These are phyloP conservation scores for Cybosia mesomella DNA, from an alignment of 2,888 invertebrate genomes.

Conservation along the genomic window DNA sequence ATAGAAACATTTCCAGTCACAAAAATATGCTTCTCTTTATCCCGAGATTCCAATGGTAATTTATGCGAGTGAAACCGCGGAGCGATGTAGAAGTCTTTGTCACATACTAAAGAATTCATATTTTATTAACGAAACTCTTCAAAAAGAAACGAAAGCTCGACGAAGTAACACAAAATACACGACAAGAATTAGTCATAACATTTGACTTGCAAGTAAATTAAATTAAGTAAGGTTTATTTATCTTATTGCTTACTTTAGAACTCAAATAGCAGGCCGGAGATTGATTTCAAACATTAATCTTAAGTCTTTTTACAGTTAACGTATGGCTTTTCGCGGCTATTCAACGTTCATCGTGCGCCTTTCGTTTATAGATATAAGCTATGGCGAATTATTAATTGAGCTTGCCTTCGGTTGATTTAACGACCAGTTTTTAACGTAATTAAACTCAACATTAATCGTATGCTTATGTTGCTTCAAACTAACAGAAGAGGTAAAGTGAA, in stretches of 20 bases:
- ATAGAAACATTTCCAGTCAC: too few relatives aligned
- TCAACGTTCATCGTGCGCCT: not conserved
- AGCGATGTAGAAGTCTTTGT: not conserved
- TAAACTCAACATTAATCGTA: not conserved
- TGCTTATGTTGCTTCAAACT: not conserved
- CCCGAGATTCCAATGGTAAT: not conserved
- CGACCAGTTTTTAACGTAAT: not conserved
- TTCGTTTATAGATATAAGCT: conserved; percentile 5
- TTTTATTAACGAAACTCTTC: conserved; percentile 24
- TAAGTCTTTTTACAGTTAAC: conserved; percentile 16
- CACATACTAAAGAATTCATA: conserved; percentile 24
- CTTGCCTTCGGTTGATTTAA: not conserved
- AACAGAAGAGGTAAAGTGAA: not conserved
- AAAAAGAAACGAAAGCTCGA: conserved; percentile 27
- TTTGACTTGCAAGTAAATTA: conserved; percentile 40
- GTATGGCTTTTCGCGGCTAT: not conserved
- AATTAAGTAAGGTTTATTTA: conserved; percentile 37
- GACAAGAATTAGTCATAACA: conserved; percentile 26
- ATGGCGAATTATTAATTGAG: conserved; percentile 13
- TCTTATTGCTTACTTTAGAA: conserved; percentile 38
- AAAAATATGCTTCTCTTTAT: too few relatives aligned
- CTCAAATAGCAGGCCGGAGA: conserved; percentile 32
- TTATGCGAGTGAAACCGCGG: not conserved
- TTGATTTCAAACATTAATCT: conserved; percentile 32
- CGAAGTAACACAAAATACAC: conserved; percentile 33